Conservation (phyloP, 2,797 vertebrate species). For the Avahi laniger region DNA sequence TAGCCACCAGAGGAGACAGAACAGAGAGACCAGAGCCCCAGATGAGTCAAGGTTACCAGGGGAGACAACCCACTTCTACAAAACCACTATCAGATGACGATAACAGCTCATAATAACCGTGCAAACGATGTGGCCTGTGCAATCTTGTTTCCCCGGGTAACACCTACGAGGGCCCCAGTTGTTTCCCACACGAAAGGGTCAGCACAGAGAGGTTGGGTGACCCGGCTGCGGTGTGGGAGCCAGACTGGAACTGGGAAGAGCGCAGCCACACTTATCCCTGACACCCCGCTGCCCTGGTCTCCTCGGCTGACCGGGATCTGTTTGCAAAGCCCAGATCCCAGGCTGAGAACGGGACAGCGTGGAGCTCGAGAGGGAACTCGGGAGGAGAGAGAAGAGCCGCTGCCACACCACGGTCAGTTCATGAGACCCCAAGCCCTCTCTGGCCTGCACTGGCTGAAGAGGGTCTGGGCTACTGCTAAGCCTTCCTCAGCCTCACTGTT, state of each 20-base stretch:
- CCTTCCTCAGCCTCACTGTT: not conserved
- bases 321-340: not conserved
- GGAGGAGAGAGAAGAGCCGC: not conserved
- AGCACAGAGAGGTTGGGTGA: not conserved
- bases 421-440: not conserved
- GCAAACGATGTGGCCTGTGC: not conserved
- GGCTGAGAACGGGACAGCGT: accelerated
- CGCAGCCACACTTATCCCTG: accelerated
- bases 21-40: not conserved
- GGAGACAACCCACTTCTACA: not conserved
- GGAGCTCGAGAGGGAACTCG: not conserved
- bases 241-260: not conserved
- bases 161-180: not conserved
- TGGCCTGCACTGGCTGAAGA: not conserved
- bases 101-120: not conserved
- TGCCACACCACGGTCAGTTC: accelerated
- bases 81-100: not conserved
- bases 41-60: not conserved
- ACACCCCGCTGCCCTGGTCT: not conserved
- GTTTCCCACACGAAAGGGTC: not conserved
- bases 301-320: not conserved
- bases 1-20: not conserved
- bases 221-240: not conserved
- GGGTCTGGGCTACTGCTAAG: not conserved
- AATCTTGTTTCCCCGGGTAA: accelerated